These are phyloP conservation scores for Elaphurus davidianus DNA, from an alignment of 2,113 vertebrate genomes.

Conservation along the genomic window DNA sequence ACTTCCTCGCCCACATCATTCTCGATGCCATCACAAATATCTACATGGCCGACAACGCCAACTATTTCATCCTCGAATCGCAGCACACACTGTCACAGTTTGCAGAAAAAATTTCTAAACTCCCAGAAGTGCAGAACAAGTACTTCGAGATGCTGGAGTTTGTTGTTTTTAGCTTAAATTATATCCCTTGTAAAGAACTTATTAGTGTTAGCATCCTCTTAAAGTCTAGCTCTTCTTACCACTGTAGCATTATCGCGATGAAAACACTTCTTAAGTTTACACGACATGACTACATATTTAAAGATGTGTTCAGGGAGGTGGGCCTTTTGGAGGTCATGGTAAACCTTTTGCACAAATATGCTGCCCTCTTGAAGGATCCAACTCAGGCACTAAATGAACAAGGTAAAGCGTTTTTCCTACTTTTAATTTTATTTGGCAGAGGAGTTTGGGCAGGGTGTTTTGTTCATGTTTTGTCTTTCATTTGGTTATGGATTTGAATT, in stretches of 20 bases:
- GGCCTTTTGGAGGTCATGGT: conserved; percentile 98
- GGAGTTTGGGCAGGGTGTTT: background rate
- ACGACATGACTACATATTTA: conserved; percentile 95
- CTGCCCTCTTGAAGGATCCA: conserved; percentile 96
- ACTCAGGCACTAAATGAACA: conserved; percentile 88
- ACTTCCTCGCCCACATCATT: conserved; percentile 91
- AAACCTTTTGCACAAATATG: conserved; percentile 98
- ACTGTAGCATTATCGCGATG: conserved; percentile 93
- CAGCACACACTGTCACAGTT: conserved; percentile 98
- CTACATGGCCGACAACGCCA: conserved; percentile 94
- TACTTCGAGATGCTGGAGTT: conserved; percentile 99
- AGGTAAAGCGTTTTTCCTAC: conserved; percentile 81
- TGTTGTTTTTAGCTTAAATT: conserved; percentile 97
- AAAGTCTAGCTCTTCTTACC: conserved; percentile 92
- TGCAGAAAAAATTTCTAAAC: conserved; percentile 92
- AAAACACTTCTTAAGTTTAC: conserved; percentile 93
- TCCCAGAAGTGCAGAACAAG: conserved; percentile 94
- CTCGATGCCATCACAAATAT: conserved; percentile 96
- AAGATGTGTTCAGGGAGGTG: conserved; percentile 97
- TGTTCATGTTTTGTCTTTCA: background rate
- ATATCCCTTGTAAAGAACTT: conserved; percentile 98
- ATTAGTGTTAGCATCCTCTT: conserved; percentile 98
- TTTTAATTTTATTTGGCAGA: background rate
- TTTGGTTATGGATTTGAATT: background rate
- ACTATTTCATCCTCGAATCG: conserved; percentile 98